Base-by-base conservation (phyloP, 2,797 vertebrate species). In the Catostomus latipinnis region DNA sequence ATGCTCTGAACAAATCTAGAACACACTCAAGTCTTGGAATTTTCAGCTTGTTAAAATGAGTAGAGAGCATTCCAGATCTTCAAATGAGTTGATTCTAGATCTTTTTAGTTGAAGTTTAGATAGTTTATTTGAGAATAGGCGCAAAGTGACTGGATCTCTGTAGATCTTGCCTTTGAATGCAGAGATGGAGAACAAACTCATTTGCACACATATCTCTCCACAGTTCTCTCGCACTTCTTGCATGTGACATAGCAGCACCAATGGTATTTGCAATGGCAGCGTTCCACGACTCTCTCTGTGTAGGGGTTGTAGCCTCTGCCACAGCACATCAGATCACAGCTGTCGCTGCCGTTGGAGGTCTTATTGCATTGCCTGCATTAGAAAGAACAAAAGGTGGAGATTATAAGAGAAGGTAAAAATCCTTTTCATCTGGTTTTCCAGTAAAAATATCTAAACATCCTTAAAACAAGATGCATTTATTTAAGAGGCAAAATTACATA, bases 161-260 rank as follows among this genome's bases (percentile, higher is more conserved):
- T 50, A 16, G 50, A 8, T 53, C 12, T 14, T 16, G 6, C 14
- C 11, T 14, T 13, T 10, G 50, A 53, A n/a, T 5, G 5, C 16
- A 10, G 11, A 12, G 63, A 74, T 8, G 83, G 60, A 63, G 16
- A 67, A 6, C 7, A 3, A 34, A 8, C 76, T 93, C 94, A 99
- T 91, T 99, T 99, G 94, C 98, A 99, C 81, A 99, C 96, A 0
- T 99, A 99, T 93, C 94, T 91, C 93, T 99, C 98, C 58, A 99
- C 97, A 0, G 91, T 95, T 87, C 96, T 93, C 90, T 99, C 97
- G 0, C 98, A 99, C 88, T 96, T 96, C 88, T 98, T 99, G 87
- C 98, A 99, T 86, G 98, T 99, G n/a, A 99, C 98, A 0, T 99
- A 99, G 94, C 98, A 99, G 92, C 98, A 99, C 98, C 98, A 99